Evolutionary conservation across 2,888 invertebrate species (phyloP), one percentile per base, ranked within the genome.

Genomic region (Scrobipalpa atriplicella): DNA sequence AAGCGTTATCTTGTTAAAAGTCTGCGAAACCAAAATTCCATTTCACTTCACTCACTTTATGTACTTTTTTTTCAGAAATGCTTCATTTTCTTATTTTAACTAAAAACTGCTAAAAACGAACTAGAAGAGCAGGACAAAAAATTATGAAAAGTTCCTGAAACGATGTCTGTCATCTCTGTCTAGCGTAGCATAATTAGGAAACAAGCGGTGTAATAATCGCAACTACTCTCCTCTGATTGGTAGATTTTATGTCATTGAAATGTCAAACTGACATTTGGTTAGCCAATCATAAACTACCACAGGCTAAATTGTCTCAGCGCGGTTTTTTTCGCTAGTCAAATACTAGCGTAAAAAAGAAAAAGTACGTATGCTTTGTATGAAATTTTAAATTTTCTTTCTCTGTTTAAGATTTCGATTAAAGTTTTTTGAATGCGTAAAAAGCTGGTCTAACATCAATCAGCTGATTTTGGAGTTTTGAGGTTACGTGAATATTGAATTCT

Each of bases 391-490:
- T n/a, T 13, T 43, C 3, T 47, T 16, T 8, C 47, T 47, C 47
- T 16, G 47, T 47, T n/a, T 47, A 47, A 16, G 47, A 47, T 47
- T 16, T 47, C 5, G 16, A 47, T 47, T 5, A 16, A 5, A 2
- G 16, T 8, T 16, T 16, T 16, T 47, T 16, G 7, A 0, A 8
- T n/a, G 13, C 47, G 16, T n/a, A 47, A n/a, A 47, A 47, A 47
- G 16, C n/a, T 7, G n/a, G 5, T 6, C 10, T 19, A 19, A 41
- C 38, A 39, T 16, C 18, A 11, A 43, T 52, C 63, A 63, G 63
- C 63, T 63, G 63, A 19, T 63, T 19, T 19, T 52, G 13, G 47
- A 47, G 47, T n/a, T 47, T 47, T 29, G 29, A 47, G n/a, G 3
- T 43, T 43, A 13, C 16, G 47, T 5, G 5, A 1, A n/a, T n/a